Conservation (phyloP, 2,888 invertebrate genomes). For the Amphipoea lucens region DNA sequence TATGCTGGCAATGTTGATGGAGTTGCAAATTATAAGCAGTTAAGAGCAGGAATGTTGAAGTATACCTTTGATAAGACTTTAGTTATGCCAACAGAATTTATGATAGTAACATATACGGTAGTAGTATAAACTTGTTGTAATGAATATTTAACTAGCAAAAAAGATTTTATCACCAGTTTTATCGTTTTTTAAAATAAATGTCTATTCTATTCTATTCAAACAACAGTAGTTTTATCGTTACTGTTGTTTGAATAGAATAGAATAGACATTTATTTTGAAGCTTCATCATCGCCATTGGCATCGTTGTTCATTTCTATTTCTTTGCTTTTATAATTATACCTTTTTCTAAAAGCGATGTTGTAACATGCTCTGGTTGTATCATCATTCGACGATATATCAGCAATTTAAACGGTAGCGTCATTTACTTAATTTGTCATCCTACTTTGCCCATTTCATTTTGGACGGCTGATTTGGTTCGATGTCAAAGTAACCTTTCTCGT, state of each 20-base stretch:
- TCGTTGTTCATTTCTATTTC: too few relatives aligned
- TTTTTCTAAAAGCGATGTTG: not conserved
- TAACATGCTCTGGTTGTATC: not conserved
- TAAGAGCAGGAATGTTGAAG: conserved; percentile 36
- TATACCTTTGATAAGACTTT: conserved; percentile 35
- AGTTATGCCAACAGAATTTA: conserved; percentile 36
- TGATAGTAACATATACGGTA: conserved; percentile 10
- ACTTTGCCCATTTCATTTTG: not conserved
- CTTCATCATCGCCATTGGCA: not conserved
- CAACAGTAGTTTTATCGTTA: not conserved
- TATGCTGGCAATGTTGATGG: conserved; percentile 51
- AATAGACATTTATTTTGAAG: too few relatives aligned
- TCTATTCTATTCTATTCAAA: too few relatives aligned
- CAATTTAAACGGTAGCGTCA: not conserved
- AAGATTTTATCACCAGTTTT: not conserved
- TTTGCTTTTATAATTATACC: not conserved
- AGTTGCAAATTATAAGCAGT: conserved; percentile 56
- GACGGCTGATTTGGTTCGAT: not conserved
- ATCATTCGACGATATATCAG: not conserved
- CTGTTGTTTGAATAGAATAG: not conserved
- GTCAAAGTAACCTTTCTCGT: not conserved
- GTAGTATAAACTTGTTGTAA: not conserved
- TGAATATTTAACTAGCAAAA: not conserved
- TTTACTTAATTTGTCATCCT: not conserved
- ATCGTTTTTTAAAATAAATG: too few relatives aligned